Evolutionary conservation across 2,888 invertebrate species (phyloP).

Genomic region (Abrostola triplasia): DNA sequence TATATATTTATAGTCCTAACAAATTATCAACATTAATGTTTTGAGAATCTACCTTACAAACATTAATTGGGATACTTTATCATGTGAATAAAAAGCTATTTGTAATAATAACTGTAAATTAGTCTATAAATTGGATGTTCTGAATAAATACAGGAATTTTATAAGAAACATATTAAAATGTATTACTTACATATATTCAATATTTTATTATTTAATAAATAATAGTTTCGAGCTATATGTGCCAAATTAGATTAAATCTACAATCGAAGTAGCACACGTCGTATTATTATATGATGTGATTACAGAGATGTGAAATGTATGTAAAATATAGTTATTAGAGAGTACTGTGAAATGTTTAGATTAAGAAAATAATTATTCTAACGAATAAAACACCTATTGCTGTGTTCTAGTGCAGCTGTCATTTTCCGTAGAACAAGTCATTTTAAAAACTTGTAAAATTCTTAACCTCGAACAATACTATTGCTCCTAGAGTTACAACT

Average conservation of each 20-base stretch:
- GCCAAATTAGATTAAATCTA: constrained; percentile 25
- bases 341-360: constrained; percentile 11
- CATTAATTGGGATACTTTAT: neutral
- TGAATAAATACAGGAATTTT: constrained; percentile 59
- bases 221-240: constrained; percentile 21
- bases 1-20: neutral
- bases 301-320: constrained; percentile 12
- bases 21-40: neutral
- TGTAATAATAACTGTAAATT: constrained; percentile 22
- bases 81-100: constrained; percentile 3
- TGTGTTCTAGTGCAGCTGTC: constrained; percentile 23
- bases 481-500: neutral
- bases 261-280: constrained; percentile 11
- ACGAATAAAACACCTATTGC: constrained; percentile 13
- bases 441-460: constrained; percentile 15
- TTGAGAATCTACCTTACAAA: neutral
- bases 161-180: constrained; percentile 37
- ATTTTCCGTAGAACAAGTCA: constrained; percentile 5
- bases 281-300: constrained; percentile 23
- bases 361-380: neutral
- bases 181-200: constrained; percentile 20
- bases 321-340: constrained; percentile 1
- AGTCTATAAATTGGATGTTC: constrained; percentile 48
- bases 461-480: neutral
- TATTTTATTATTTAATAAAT: constrained; percentile 26